Evolutionary conservation across 2,888 invertebrate species (phyloP).

Genomic region (Bembecia ichneumoniformis): DNA sequence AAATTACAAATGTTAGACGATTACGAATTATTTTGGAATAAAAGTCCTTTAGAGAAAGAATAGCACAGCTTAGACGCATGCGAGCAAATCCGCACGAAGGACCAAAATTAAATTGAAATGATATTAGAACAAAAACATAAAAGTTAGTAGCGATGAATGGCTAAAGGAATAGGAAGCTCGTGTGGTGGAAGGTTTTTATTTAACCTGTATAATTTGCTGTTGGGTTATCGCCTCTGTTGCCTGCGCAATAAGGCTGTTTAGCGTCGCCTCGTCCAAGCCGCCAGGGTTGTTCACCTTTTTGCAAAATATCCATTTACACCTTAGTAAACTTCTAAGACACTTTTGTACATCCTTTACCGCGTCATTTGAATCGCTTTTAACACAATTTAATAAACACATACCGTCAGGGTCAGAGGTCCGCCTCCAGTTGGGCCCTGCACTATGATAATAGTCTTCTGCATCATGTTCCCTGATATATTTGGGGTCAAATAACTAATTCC

Average conservation of each 20-base stretch:
- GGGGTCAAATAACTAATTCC: slow-evolving; percentile 57
- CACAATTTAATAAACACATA: slow-evolving; percentile 23
- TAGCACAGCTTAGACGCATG: too few species aligned
- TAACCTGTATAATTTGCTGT: slow-evolving; percentile 70
- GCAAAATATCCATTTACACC: slow-evolving; percentile 6
- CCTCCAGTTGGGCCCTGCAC: slow-evolving; percentile 61
- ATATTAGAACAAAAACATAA: too few species aligned
- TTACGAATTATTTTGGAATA: too few species aligned
- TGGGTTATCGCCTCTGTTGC: slow-evolving; percentile 70
- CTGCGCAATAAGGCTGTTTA: slow-evolving; percentile 67
- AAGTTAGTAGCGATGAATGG: too few species aligned
- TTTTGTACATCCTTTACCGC: not conserved
- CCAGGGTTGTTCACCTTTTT: slow-evolving; percentile 68
- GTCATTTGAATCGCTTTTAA: not conserved
- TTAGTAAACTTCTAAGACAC: not conserved
- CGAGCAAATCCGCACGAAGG: too few species aligned
- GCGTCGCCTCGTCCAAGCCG: slow-evolving; percentile 64
- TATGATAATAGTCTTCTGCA: slow-evolving; percentile 68
- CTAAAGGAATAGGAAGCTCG: too few species aligned
- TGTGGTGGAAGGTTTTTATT: not conserved
- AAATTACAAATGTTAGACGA: too few species aligned
- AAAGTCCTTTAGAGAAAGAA: too few species aligned
- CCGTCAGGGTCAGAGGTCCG: slow-evolving; percentile 63
- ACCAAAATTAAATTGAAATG: too few species aligned
- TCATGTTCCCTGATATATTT: slow-evolving; percentile 60